Percentiles rank a stretch among this genome's conserved stretches.
Conservation (phyloP, 2,888 invertebrate genomes). For the Aleiodes testaceus region DNA sequence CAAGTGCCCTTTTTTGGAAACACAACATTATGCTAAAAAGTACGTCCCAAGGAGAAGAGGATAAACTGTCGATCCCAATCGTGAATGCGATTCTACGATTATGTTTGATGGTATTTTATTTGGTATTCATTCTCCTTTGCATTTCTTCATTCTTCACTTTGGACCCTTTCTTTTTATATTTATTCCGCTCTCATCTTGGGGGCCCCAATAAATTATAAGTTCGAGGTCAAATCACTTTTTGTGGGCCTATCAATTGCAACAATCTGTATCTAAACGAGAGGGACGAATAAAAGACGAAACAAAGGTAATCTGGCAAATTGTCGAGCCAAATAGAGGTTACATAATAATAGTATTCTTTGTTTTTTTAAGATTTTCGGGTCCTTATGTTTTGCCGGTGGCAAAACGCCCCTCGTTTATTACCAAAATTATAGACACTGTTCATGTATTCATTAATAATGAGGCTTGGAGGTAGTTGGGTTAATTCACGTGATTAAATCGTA, state of each 20-base stretch:
- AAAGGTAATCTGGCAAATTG: too few species aligned
- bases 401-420: too few species aligned
- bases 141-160: constrained; percentile 4
- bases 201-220: constrained; percentile 19
- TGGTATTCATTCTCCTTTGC: constrained; percentile 20
- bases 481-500: too few species aligned
- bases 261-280: constrained; percentile 1
- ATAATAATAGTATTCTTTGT: too few species aligned
- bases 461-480: too few species aligned
- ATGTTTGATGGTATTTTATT: constrained; percentile 33
- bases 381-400: too few species aligned
- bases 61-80: constrained; percentile 43
- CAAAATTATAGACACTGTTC: too few species aligned
- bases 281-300: not conserved
- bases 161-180: constrained; percentile 1
- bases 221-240: constrained; percentile 28
- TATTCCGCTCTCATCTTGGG: not conserved
- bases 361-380: too few species aligned
- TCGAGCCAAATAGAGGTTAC: too few species aligned
- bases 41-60: constrained; percentile 38
- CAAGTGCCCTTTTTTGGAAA: constrained; percentile 23
- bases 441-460: too few species aligned
- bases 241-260: constrained; percentile 14
- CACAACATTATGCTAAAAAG: constrained; percentile 44
- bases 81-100: constrained; percentile 43